A percentile compares a stretch with the other conserved stretches of the same genome.
Conservation (phyloP, 2,797 vertebrate species). For the Artibeus jamaicensis region DNA sequence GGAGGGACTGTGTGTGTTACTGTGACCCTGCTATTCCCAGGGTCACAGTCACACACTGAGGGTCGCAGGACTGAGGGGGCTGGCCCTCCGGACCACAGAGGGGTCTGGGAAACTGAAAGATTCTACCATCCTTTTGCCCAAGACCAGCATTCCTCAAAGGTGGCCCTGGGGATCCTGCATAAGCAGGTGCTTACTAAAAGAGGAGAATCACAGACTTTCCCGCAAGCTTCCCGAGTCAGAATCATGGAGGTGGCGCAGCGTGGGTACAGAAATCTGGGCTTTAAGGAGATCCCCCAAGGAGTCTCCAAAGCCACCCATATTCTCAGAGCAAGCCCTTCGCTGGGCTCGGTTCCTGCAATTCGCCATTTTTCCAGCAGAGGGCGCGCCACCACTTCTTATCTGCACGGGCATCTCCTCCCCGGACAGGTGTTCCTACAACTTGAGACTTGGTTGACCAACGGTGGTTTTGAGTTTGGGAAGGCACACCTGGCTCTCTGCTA, state of each 20-base stretch:
- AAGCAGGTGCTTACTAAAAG: neutral
- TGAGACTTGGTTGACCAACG: neutral
- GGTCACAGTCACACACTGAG: no score
- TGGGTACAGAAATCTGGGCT: neutral
- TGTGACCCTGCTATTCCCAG: no score
- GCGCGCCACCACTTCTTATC: neutral
- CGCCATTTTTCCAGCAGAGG: neutral
- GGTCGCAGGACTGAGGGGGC: no score
- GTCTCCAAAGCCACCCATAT: neutral
- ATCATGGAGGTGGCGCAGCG: neutral
- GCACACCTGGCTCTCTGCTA: neutral
- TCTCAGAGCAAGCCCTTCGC: neutral
- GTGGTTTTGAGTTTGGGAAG: neutral
- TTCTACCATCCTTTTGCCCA: neutral
- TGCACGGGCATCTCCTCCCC: accelerated
- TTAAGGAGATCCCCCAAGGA: accelerated
- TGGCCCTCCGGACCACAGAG: accelerated
- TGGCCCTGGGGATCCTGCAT: neutral
- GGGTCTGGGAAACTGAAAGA: neutral
- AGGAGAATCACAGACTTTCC: neutral
- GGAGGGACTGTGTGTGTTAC: neutral
- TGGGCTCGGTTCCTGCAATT: neutral
- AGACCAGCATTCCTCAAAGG: neutral
- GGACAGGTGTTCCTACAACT: neutral
- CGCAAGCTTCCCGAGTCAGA: neutral